phyloP scores from a whole-genome alignment of 1,140 invertebrate species.

The Panulirus ornatus region DNA sequence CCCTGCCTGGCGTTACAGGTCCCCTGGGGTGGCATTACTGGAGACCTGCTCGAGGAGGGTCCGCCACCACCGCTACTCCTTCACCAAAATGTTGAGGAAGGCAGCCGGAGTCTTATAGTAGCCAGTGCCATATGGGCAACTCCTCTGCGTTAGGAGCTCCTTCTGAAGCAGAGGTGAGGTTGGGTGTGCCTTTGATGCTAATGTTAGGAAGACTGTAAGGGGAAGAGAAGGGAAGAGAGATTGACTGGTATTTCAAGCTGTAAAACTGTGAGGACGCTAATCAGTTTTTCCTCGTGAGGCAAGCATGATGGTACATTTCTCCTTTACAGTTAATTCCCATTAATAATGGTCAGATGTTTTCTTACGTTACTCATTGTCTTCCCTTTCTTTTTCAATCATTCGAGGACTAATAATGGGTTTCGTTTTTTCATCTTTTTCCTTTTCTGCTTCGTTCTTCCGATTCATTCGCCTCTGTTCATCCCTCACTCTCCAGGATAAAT shows the following conservation, averaged over 20 bases:
- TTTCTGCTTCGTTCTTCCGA: neutral
- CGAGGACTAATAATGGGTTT: neutral
- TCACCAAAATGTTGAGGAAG: neutral
- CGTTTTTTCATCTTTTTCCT: neutral
- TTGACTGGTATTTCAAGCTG: neutral
- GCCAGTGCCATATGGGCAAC: neutral
- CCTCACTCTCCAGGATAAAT: neutral
- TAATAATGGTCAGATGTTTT: no score
- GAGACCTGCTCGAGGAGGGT: neutral
- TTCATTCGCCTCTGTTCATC: neutral
- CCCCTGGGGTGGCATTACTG: neutral
- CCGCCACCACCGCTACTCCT: neutral
- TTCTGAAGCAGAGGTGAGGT: constrained; percentile 22
- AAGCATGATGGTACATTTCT: no score
- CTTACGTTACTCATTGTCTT: no score
- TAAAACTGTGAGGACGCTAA: neutral
- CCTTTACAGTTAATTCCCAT: no score
- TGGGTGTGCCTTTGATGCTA: neutral
- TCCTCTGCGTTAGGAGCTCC: constrained; percentile 27
- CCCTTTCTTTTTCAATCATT: neutral
- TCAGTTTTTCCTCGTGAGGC: no score
- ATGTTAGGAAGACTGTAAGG: neutral
- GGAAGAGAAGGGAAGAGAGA: neutral
- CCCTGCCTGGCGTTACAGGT: neutral
- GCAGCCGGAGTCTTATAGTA: neutral